Conservation (phyloP, 2,888 invertebrate species). For the Epinotia nisella region DNA sequence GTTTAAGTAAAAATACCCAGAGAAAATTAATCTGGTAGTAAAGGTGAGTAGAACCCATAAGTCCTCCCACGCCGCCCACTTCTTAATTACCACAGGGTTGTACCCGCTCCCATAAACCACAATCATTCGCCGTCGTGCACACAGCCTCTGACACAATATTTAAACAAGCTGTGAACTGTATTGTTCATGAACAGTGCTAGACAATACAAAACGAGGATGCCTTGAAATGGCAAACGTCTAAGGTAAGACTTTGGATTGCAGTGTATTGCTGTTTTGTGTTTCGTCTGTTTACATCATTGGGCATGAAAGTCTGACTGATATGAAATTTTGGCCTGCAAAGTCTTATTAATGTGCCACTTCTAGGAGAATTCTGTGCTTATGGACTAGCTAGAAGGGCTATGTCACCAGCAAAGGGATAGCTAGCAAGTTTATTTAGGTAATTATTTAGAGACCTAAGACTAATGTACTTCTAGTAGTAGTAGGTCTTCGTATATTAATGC, state of each 20-base stretch:
- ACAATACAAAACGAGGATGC: not conserved
- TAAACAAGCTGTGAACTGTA: constrained; percentile 30
- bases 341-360: no score
- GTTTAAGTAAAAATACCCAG: constrained; percentile 9
- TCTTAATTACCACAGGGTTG: constrained; percentile 44
- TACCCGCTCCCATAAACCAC: constrained; percentile 45
- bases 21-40: constrained; percentile 1
- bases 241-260: not conserved
- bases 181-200: constrained; percentile 2
- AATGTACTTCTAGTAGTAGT: no score
- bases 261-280: not conserved
- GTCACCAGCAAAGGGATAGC: no score
- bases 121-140: constrained; percentile 37
- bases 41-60: constrained; percentile 22
- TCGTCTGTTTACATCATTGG: no score
- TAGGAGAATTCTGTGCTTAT: no score
- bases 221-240: not conserved
- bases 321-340: no score
- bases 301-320: no score
- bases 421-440: no score
- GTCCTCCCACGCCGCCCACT: constrained; percentile 44
- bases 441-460: no score
- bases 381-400: no score
- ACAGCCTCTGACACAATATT: constrained; percentile 15
- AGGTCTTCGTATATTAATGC: no score